A percentile compares a stretch with the other conserved stretches of the same genome.
These are phyloP conservation scores for Irena cyanogastra DNA, from an alignment of 2,113 vertebrate species.

Conservation along the genomic window DNA sequence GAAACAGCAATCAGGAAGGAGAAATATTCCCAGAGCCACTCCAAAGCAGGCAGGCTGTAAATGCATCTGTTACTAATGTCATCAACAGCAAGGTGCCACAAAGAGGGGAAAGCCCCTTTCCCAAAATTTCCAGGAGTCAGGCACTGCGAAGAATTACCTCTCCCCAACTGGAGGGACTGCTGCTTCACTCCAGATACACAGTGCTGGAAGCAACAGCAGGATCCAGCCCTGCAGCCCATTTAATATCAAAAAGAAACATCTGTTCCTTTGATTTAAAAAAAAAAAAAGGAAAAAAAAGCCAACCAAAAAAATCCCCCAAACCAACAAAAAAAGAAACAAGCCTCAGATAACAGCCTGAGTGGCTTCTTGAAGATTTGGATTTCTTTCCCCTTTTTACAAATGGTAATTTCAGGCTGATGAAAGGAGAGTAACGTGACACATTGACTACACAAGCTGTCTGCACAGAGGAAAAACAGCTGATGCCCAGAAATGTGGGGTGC, in stretches of 20 bases:
- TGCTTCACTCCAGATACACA: not conserved
- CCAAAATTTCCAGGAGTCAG: not conserved
- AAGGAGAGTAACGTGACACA: not conserved
- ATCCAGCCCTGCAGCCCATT: not conserved
- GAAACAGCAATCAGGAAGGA: not conserved
- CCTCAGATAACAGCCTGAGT: not conserved
- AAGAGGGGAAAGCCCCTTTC: not conserved
- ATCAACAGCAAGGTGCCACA: not conserved
- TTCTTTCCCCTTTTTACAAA: not conserved
- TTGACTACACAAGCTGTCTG: not conserved
- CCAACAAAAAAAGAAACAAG: not conserved
- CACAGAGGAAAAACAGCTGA: not conserved
- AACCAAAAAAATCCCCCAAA: not conserved
- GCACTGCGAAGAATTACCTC: not conserved
- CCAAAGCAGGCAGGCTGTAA: not conserved
- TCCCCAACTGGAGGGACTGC: fast-evolving
- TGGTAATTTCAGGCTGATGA: slow-evolving; percentile 15
- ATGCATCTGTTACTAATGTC: not conserved
- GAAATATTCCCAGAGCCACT: not conserved
- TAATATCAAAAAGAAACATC: slow-evolving; percentile 25
- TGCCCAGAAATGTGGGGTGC: not conserved
- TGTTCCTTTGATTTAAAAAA: not conserved
- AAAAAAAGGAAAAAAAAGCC: not conserved
- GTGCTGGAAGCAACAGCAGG: not conserved
- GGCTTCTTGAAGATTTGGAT: slow-evolving; percentile 5